Percentiles rank a stretch among this genome's conserved stretches.
These are phyloP conservation scores for Yoshiicerus persimilis DNA, from an alignment of 1,140 invertebrate genomes.

Conservation along the genomic window DNA sequence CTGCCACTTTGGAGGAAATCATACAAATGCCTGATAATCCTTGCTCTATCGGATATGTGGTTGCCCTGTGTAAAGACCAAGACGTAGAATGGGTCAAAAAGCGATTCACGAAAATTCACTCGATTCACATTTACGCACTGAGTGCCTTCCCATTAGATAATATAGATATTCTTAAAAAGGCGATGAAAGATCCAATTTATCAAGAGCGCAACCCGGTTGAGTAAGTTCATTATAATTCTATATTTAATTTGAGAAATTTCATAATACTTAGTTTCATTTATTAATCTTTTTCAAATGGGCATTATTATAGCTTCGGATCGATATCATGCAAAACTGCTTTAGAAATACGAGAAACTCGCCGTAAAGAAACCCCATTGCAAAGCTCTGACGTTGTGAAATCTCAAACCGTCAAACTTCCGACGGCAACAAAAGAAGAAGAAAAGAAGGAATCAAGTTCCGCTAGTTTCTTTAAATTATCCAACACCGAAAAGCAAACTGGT, in stretches of 20 bases:
- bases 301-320: background rate
- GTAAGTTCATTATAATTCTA: background rate
- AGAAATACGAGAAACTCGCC: background rate
- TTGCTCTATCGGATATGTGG: background rate
- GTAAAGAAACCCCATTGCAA: background rate
- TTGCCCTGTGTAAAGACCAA: slow-evolving; percentile 25
- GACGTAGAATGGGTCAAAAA: slow-evolving; percentile 23
- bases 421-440: background rate
- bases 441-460: background rate
- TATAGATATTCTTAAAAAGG: background rate
- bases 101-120: slow-evolving; percentile 27
- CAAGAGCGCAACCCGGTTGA: background rate
- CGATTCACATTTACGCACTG: slow-evolving; percentile 36
- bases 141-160: background rate
- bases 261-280: too few relatives aligned
- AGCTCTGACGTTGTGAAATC: background rate
- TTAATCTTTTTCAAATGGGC: too few relatives aligned
- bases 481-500: background rate
- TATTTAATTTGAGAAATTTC: too few relatives aligned
- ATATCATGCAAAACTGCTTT: background rate
- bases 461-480: background rate
- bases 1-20: background rate
- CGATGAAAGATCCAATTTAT: slow-evolving; percentile 11
- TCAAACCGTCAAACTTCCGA: background rate
- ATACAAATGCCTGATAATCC: background rate